Evolutionary conservation across 2,888 invertebrate species (phyloP), one percentile per base, ranked within the genome.

Genomic region (Petrophora chlorosata): DNA sequence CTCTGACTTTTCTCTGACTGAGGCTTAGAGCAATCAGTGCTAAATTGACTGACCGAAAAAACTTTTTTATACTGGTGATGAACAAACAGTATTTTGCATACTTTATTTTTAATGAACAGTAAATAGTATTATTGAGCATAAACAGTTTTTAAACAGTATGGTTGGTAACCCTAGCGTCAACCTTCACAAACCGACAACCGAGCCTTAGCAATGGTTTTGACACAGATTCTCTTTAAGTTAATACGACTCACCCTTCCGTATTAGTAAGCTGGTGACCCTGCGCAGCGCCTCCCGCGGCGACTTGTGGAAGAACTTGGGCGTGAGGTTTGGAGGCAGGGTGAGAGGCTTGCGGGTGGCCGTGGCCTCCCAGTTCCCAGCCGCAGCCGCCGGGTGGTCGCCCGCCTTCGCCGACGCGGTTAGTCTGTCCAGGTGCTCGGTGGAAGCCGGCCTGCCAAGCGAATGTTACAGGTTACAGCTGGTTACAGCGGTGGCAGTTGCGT

Each of bases 291-390:
- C 96, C 72, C 96, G 92, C 34, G 96, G 96, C 61, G 96, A 96
- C 85, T 95, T 95, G 80, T 96, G 95, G 91, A 96, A 95, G 92
- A 96, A 96, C 86, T 96, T 96, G 69, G 96, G 96, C 60, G 96
- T 96, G 74, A 96, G 91, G 91, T 96, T 96, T 50, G 96, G 96
- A 42, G 96, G 96, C 71, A 96, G 91, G n/a, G 96, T 96, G 60
- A 96, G 91, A 3, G 96, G 96, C 76, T 96, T 96, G 71, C 96
- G 92, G 58, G 89, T 92, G 71, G 72, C 93, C 56, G 91, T 70
- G 50, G 82, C 81, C 35, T 90, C 89, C 88, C 91, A 90, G 0
- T n/a, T n/a, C n/a, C n/a, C n/a, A n/a, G n/a, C n/a, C n/a, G n/a
- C n/a, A n/a, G 90, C 73, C 54, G 88, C 90, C 63, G 84, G 89